Percentiles rank a stretch among this genome's conserved stretches.
Evolutionary conservation across 2,888 invertebrate genomes (phyloP).

Genomic region (Aleiodes alternator): DNA sequence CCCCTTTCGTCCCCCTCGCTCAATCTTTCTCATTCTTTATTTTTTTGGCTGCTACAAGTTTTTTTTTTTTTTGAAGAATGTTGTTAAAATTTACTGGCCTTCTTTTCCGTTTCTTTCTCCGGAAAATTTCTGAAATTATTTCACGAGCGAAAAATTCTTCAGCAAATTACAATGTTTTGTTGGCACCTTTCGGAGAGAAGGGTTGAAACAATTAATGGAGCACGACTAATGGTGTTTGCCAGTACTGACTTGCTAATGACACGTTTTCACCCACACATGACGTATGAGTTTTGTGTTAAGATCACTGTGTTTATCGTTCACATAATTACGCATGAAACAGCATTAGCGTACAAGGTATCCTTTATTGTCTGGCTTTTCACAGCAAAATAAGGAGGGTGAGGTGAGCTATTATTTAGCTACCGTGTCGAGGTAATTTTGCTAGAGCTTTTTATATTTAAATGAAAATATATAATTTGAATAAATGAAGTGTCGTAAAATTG

Average conservation of each 20-base stretch:
- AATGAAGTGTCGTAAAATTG: not conserved
- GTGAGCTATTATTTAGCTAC: conserved; percentile 20
- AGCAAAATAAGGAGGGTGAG: not conserved
- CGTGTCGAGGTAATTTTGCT: conserved; percentile 13
- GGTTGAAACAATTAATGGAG: conserved; percentile 59
- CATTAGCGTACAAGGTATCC: conserved; percentile 62
- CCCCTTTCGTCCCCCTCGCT: not conserved
- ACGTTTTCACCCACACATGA: conserved; percentile 63
- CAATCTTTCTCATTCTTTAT: not conserved
- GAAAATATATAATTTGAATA: not conserved
- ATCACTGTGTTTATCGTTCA: conserved; percentile 56
- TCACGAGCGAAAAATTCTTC: no score
- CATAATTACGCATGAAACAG: conserved; percentile 62
- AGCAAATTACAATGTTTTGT: not conserved
- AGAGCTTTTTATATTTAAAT: no score
- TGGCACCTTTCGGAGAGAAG: conserved; percentile 1
- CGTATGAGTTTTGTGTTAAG: conserved; percentile 25
- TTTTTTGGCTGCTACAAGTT: not conserved
- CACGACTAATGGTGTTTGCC: conserved; percentile 59
- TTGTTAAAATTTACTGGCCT: not conserved
- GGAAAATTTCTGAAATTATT: no score
- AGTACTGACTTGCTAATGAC: conserved; percentile 60
- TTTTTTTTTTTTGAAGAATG: no score
- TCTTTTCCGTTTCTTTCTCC: not conserved
- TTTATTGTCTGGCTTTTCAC: conserved; percentile 54